These are phyloP conservation scores for Dryadula phaetusa DNA, from an alignment of 2,888 invertebrate species.

Conservation along the genomic window DNA sequence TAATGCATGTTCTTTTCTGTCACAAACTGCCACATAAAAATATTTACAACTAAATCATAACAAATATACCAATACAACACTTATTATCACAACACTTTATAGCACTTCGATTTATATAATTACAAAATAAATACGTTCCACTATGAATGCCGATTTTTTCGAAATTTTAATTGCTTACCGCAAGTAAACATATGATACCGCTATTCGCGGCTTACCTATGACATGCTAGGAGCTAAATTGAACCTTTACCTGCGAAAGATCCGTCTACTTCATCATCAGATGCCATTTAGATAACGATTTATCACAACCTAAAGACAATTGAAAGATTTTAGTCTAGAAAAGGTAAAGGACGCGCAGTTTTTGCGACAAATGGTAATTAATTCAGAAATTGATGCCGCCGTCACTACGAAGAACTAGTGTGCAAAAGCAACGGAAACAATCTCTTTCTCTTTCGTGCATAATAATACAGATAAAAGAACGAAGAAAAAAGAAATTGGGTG, in stretches of 20 bases:
- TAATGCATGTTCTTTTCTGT: conserved; percentile 87
- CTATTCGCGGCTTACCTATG: conserved; percentile 85
- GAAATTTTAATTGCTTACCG: conserved; percentile 83
- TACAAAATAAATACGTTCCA: conserved; percentile 48
- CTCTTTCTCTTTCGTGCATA: conserved; percentile 65
- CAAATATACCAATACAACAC: conserved; percentile 64
- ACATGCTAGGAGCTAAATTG: conserved; percentile 79
- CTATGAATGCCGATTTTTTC: conserved; percentile 62
- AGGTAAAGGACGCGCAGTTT: conserved; percentile 84
- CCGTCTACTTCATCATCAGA: conserved; percentile 95
- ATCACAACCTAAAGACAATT: conserved; percentile 68
- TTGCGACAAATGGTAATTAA: conserved; percentile 85
- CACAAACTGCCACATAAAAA: conserved; percentile 83
- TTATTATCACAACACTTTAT: conserved; percentile 48
- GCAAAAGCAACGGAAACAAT: conserved; percentile 52
- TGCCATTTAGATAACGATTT: conserved; percentile 87
- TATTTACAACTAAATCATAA: conserved; percentile 79
- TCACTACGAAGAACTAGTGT: conserved; percentile 74
- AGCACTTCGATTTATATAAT: conserved; percentile 45
- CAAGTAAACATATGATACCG: conserved; percentile 86
- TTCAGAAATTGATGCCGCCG: conserved; percentile 85
- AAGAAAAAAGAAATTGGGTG: conserved; percentile 28
- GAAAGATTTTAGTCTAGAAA: conserved; percentile 75
- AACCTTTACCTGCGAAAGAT: conserved; percentile 92
- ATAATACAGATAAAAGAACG: conserved; percentile 46